Evolutionary conservation across 1,140 invertebrate genomes (phyloP).

Genomic region (Dendroctonus ponderosae): DNA sequence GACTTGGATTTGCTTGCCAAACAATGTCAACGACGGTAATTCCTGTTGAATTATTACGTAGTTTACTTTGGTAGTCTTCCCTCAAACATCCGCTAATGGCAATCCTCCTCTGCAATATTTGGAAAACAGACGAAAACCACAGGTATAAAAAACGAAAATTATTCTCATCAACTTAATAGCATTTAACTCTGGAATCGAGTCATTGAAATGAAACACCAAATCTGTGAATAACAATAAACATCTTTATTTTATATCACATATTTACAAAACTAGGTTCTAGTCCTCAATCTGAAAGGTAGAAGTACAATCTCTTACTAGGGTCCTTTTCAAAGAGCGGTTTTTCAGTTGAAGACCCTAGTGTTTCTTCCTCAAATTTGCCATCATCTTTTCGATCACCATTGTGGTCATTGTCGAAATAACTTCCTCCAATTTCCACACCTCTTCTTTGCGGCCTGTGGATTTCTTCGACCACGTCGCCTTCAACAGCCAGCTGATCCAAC

Average conservation of each 20-base stretch:
- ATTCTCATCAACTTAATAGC: no score
- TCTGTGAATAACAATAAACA: constrained; percentile 3
- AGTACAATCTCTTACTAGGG: constrained; percentile 48
- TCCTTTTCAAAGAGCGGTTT: constrained; percentile 45
- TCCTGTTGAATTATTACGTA: no score
- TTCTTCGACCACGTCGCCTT: constrained; percentile 15
- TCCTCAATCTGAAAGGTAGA: constrained; percentile 42
- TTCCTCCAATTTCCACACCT: background rate
- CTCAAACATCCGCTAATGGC: no score
- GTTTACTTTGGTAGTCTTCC: no score
- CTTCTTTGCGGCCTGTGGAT: background rate
- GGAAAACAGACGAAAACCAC: no score
- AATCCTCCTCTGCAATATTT: no score
- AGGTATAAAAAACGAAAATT: no score
- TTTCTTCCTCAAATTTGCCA: constrained; percentile 11
- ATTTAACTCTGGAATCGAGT: no score
- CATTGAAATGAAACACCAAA: no score
- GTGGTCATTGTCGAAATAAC: background rate
- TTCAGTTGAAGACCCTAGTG: constrained; percentile 16
- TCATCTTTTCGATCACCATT: constrained; percentile 25
- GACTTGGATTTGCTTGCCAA: no score
- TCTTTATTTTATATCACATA: constrained; percentile 30
- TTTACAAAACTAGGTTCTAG: constrained; percentile 32
- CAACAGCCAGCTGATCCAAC: constrained; percentile 8
- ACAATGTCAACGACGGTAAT: no score